Evolutionary conservation across 2,797 vertebrate genomes (phyloP), one percentile per base, ranked within the genome.

Genomic region (Halcyon smyrnensis): DNA sequence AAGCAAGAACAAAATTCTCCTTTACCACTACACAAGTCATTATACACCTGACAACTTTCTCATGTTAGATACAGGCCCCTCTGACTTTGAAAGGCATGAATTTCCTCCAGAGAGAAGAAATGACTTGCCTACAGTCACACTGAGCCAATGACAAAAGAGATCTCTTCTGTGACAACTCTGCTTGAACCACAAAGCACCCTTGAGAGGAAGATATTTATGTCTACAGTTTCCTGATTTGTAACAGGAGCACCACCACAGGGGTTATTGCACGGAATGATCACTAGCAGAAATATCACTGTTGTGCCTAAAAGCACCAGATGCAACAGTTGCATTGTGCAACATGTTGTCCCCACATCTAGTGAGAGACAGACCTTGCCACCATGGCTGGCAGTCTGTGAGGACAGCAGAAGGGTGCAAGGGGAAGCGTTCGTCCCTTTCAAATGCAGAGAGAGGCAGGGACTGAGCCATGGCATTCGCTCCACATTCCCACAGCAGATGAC

Each of bases 201-300:
- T 59, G 53, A 85, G 68, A 89, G 78, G 78, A 95, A 91, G 62
- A 74, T 41, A 89, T 89, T 82, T 80, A 87, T 89, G 89, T 93
- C 82, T 87, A 89, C 21, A 41, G 45, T 83, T 94, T 89, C 96
- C 88, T 63, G 70, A 84, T 79, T 87, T 76, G 76, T 39, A 87
- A 83, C 37, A 85, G 87, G 85, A 93, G 50, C 32, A 77, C 43
- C 59, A 91, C 57, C 75, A 83, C 71, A 67, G 53, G n/a, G 32
- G 18, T 28, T 64, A 83, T 12, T 54, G 57, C 0, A 0, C 73
- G 54, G 27, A 91, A 90, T 4, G 75, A 43, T 75, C 54, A 32
- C 32, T 82, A 74, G 21, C 28, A 90, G 76, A 89, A 95, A 63
- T 34, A 75, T 11, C 46, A 64, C 21, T 12, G 28, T 30, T 0